A percentile compares a stretch with the other conserved stretches of the same genome.
Evolutionary conservation across 2,113 vertebrate species (phyloP).

Genomic region (Eublepharis macularius): DNA sequence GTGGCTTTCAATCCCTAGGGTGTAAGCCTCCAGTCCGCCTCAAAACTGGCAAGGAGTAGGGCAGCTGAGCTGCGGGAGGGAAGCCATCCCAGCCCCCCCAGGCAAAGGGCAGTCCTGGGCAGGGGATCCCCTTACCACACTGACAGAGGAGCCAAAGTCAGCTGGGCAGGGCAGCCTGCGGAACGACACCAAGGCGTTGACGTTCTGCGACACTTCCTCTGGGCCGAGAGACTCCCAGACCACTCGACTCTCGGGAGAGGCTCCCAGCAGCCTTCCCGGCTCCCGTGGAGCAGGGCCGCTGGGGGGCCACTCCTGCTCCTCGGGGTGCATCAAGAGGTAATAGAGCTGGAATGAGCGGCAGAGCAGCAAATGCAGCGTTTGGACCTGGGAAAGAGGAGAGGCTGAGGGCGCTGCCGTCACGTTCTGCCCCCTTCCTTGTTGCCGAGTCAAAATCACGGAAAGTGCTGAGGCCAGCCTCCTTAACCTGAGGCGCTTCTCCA

Average conservation of each 20-base stretch:
- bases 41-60: no score
- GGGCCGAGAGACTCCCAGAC: constrained; percentile 80
- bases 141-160: constrained; percentile 52
- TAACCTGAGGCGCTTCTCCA: not conserved
- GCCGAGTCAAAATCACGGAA: not conserved
- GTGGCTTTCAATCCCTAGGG: no score
- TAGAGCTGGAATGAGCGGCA: constrained; percentile 94
- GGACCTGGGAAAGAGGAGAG: constrained; percentile 71
- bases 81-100: no score
- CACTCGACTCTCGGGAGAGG: constrained; percentile 26
- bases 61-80: no score
- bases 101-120: not conserved
- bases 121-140: constrained; percentile 67
- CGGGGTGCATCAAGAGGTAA: constrained; percentile 86
- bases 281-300: not conserved
- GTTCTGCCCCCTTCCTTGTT: no score
- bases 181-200: constrained; percentile 92
- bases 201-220: constrained; percentile 88
- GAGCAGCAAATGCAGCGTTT: constrained; percentile 89
- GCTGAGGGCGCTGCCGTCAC: no score
- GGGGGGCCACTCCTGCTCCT: constrained; percentile 68
- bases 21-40: no score
- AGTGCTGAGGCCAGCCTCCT: not conserved
- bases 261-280: constrained; percentile 19
- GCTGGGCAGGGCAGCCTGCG: constrained; percentile 79